Base-by-base conservation (phyloP, 1,140 invertebrate species). In the Halictus rubicundus region DNA sequence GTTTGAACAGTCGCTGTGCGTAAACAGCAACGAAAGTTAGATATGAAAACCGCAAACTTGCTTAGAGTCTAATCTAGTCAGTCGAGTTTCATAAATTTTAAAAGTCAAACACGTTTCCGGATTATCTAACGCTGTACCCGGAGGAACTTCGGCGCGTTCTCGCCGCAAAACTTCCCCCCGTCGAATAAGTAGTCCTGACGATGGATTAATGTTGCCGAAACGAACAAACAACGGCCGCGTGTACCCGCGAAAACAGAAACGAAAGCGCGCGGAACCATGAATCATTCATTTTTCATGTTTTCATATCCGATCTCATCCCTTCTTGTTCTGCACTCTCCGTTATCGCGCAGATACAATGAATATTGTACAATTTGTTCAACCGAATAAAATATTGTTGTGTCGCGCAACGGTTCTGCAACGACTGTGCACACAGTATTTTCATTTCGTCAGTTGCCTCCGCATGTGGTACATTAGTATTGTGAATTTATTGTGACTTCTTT, bases 1-100 rank as follows among this genome's bases (percentile, higher is more conserved):
- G 76, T 78, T 78, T 72, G 69, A 78, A 78, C 76, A 78, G 76
- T 78, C 76, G 25, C 60, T 63, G 69, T 72, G 69, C 76, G 76
- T 78, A 78, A 78, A 78, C 76, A 78, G 76, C 68, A 72, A 78
- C 76, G 76, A 72, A 78, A 78, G 76, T 78, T 78, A 78, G 76
- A 78, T 78, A 78, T 78, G 76, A 78, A 78, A 78, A 78, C 76
- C 76, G 60, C 76, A 78, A 78, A 78, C 76, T 78, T 78, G 76
- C 76, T 78, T 78, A 78, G 76, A 72, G 68, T 64, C 76, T 78
- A 72, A 78, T 78, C 76, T 72, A 78, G 76, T 78, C 76, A 78
- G 76, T 72, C 68, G 76, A 78, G 76, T 78, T 78, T 78, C 76
- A 72, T 78, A 78, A 78, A 78, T 78, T 78, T 78, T 72, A 78